Evolutionary conservation across 2,113 vertebrate genomes (phyloP), one percentile per base, ranked within the genome.

Genomic region (Mustela lutreola): DNA sequence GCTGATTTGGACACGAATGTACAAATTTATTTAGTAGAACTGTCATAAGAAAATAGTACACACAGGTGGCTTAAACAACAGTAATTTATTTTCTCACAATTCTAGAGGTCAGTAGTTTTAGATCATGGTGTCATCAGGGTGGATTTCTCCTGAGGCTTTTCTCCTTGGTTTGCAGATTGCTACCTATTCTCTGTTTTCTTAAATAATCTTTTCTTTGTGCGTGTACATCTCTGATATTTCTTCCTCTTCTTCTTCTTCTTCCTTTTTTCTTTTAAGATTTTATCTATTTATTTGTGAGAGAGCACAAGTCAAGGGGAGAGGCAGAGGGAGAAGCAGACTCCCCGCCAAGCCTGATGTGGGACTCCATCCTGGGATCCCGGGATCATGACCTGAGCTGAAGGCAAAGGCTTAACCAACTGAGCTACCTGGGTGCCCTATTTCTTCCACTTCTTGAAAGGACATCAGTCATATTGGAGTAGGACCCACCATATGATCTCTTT

Each of bases 41-140:
- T 85, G 2, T 14, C 31, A 16, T 89, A 48, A 67, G 45, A 87
- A 67, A 92, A 50, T 73, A 50, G 19, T 45, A 22, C 18, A 60
- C 33, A 80, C 6, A 83, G 45, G 53, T 89, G 70, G 22, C 62
- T 92, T 65, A 65, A 94, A 71, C 7, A 80, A 39, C 9, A 89
- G 84, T 78, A 58, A 95, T 63, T 89, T 65, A 82, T 95, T 87
- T 96, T 87, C n/a, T 82, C 36, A 39, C 36, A 56, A 24, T 82
- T 93, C n/a, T 56, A 78, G 60, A 95, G 28, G 45, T 4, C 75
- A 31, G 33, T 67, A 63, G 31, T 95, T 48, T 16, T 31, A 80
- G 22, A 82, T 50, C 39, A 75, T 36, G 28, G 7, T 48, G 6
- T 63, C 42, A 45, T 58, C 36, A 58, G 21, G 6, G 4, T 36